Evolutionary conservation across 2,797 vertebrate genomes (phyloP), one percentile per base, ranked within the genome.

Genomic region (Acanthurus lineatus): DNA sequence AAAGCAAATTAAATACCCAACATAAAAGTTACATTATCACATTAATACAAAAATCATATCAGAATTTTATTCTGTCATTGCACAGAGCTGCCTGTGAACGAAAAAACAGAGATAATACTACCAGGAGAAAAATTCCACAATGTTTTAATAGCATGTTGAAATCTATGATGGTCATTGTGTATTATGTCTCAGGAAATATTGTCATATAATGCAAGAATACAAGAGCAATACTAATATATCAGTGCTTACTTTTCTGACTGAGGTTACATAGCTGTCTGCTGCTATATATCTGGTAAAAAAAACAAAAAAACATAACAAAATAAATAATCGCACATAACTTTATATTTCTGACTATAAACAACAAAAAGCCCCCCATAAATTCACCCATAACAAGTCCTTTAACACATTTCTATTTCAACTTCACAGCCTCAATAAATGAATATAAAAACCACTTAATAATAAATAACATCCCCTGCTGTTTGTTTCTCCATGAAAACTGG

Each of bases 351-450:
- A 73, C 56, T 52, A 51, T 17, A 52, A 4, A 42, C 19, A 35
- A 48, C 48, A 57, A 79, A 25, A 72, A 49, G 25, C 28, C 51
- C 22, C 69, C 22, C 64, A 85, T 5, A 54, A 73, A 62, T 81
- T 76, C 74, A 76, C 69, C 68, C 77, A 77, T 76, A 64, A 77
- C 15, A 69, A 73, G 61, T 71, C 22, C 15, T 81, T 77, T 71
- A 72, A 79, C 77, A 88, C 54, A 5, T 83, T 77, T 74, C 40
- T 47, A 51, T 47, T 69, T 69, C 83, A 87, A 47, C 57, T 81
- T 83, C 66, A 77, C 74, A 88, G 82, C n/a, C 35, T 58, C 5
- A 47, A 10, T 32, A 63, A 58, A 73, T 19, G 54, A 47, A 73
- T 52, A 35, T 35, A 35, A 35, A 40, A 73, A 76, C n/a, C 28